Conservation (phyloP, 2,888 invertebrate genomes). For the Agrochola circellaris region DNA sequence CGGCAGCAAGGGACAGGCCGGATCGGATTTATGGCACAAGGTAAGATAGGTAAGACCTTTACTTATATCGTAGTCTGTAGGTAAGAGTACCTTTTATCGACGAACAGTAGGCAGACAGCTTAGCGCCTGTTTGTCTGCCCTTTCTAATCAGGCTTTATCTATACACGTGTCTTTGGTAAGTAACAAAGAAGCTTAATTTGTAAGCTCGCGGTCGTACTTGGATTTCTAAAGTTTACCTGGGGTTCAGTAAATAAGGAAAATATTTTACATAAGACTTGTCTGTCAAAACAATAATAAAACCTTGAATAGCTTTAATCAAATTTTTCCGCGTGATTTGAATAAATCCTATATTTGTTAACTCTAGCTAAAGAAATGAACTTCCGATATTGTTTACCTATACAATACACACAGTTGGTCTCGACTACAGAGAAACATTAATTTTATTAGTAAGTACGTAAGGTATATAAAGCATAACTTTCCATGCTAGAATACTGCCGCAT, state of each 20-base stretch:
- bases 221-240: neutral
- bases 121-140: conserved; percentile 15
- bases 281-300: neutral
- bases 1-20: too few relatives aligned
- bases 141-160: conserved; percentile 12
- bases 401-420: conserved; percentile 2
- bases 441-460: neutral
- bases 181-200: neutral
- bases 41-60: neutral
- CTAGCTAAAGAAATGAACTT: neutral
- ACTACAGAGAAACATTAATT: conserved; percentile 22
- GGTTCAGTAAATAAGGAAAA: neutral
- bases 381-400: conserved; percentile 13
- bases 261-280: neutral
- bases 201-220: neutral
- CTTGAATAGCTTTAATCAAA: neutral
- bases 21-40: neutral
- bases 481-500: conserved; percentile 7
- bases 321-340: neutral
- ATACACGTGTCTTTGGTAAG: neutral
- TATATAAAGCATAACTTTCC: conserved; percentile 11
- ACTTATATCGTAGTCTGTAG: neutral
- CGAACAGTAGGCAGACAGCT: conserved; percentile 1
- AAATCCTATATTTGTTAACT: conserved; percentile 1
- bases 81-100: neutral